phyloP scores from a whole-genome alignment of 2,797 vertebrate species.

The Chromobotia macracanthus region DNA sequence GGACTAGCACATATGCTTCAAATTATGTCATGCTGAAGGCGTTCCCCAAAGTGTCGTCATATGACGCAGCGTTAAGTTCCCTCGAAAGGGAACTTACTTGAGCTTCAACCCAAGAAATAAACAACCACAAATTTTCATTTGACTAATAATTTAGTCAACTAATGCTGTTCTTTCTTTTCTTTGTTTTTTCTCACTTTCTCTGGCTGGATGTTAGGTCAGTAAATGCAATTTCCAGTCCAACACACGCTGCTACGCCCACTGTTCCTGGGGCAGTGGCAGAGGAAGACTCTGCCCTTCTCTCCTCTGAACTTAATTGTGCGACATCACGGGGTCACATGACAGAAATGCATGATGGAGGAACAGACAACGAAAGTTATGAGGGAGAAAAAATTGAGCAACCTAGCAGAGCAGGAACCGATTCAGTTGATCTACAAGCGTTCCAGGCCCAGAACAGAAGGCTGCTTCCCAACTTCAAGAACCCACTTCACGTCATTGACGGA shows the following conservation, averaged over 20 bases:
- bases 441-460: conserved; percentile 81
- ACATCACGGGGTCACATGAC: conserved; percentile 34
- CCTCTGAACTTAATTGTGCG: conserved; percentile 58
- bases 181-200: conserved; percentile 9
- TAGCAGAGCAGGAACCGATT: conserved; percentile 6
- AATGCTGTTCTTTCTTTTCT: conserved; percentile 24
- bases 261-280: conserved; percentile 73
- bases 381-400: conserved; percentile 1
- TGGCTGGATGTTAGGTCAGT: conserved; percentile 75
- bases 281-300: conserved; percentile 60
- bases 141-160: not conserved
- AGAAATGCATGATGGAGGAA: conserved; percentile 4
- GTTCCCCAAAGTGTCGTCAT: no score
- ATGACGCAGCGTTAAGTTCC: no score
- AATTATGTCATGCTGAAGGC: no score
- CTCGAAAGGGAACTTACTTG: conserved; percentile 30
- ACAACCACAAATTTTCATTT: not conserved
- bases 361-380: not conserved
- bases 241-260: conserved; percentile 40
- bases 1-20: no score
- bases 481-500: conserved; percentile 85
- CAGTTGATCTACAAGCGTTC: conserved; percentile 62
- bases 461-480: conserved; percentile 80
- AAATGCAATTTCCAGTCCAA: conserved; percentile 65
- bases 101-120: conserved; percentile 8